Evolutionary conservation across 2,797 vertebrate species (phyloP).

Genomic region (Megaceryle alcyon): DNA sequence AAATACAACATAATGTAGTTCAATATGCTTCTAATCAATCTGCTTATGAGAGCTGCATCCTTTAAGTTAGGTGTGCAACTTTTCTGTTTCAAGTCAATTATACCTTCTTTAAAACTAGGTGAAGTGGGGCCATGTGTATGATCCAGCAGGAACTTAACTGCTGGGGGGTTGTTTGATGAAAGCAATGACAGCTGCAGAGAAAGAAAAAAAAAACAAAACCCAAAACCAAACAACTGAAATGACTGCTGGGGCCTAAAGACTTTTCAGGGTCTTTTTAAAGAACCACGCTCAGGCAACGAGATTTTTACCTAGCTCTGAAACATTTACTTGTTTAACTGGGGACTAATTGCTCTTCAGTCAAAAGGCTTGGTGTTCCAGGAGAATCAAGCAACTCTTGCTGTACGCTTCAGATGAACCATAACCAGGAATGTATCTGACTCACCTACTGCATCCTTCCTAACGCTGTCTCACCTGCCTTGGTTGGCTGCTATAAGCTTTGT

Average conservation of each 20-base stretch:
- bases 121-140: background rate
- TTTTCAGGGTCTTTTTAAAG: background rate
- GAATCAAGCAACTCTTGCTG: background rate
- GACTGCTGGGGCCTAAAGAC: background rate
- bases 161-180: background rate
- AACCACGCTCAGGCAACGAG: fast-evolving
- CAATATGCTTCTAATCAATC: conserved; percentile 52
- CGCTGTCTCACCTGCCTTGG: background rate
- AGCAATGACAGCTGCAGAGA: background rate
- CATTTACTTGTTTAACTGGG: background rate
- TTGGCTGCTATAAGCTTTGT: background rate
- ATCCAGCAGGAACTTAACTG: background rate
- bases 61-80: conserved; percentile 12
- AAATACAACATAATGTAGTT: conserved; percentile 23
- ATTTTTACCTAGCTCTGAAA: background rate
- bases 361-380: background rate
- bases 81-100: conserved; percentile 11
- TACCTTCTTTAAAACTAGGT: background rate
- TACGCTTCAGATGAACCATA: background rate
- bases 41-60: conserved; percentile 27
- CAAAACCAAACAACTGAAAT: background rate
- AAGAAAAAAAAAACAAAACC: too few species aligned
- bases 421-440: background rate
- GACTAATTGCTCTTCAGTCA: background rate
- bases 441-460: background rate